Evolutionary conservation across 2,888 invertebrate genomes (phyloP), one percentile per base, ranked within the genome.

Genomic region (Lithophane socia): DNA sequence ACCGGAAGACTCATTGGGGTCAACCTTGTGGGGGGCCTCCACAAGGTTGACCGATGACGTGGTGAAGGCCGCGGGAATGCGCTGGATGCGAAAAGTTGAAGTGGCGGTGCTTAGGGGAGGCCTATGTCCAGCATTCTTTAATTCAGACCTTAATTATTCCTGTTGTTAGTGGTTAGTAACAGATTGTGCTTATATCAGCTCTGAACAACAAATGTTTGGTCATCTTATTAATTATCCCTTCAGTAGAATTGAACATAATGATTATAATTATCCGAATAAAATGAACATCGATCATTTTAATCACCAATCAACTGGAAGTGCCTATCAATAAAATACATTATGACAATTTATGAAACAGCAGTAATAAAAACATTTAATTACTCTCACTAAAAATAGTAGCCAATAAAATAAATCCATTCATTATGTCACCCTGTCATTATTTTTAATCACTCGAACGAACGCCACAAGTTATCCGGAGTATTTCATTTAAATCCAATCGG

Each of bases 401-500:
- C 71, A 76, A 76, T 82, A 56, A 73, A 76, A 80, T 84, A 73
- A 72, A 68, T n/a, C 52, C 52, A 74, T 65, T 54, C 21, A 77
- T 75, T 73, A 73, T 52, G 5, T 1, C 52, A 47, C 10, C 49
- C 68, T 70, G 79, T 73, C 82, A 84, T 78, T 82, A 84, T 60
- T 75, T 86, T 86, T 84, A 84, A 84, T 86, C 84, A 82, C 73
- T 78, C 69, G 56, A 76, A 69, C n/a, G 69, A 58, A 71, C 24
- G 67, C 78, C 78, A 72, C 86, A 74, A 80, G 74, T 87, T 82
- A 79, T 77, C 72, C 52, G 69, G 58, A 60, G 70, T 77, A 75
- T 75, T 84, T 84, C 52, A 83, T 83, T 85, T 84, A 75, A 77
- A 82, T 64, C 70, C 84, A 80, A 80, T 87, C 87, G 75, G 73